A percentile compares a stretch with the other conserved stretches of the same genome.
phyloP scores from a whole-genome alignment of 2,113 vertebrate genomes.

The Vimba vimba region DNA sequence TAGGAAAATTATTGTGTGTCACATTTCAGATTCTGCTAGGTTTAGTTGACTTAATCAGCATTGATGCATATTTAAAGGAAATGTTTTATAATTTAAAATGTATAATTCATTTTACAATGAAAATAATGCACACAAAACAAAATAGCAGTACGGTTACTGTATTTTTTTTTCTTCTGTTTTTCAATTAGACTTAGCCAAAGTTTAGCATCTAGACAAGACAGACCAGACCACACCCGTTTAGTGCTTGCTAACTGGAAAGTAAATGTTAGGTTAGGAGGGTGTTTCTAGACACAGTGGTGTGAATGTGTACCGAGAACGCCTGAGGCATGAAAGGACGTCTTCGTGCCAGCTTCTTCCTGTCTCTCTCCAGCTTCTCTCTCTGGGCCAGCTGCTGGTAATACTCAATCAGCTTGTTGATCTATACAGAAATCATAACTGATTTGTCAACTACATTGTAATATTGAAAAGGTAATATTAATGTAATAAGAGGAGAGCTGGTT shows the following conservation, averaged over 20 bases:
- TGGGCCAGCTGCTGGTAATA: constrained; percentile 98
- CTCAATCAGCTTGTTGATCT: constrained; percentile 98
- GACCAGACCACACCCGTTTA: background rate
- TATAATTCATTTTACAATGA: background rate
- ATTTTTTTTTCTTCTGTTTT: background rate
- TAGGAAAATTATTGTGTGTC: background rate
- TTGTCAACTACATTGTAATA: background rate
- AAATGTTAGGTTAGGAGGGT: constrained; percentile 27
- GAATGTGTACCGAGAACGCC: constrained; percentile 90
- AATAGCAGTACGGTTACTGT: background rate
- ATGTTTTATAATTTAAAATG: too few relatives aligned
- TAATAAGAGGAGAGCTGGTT: background rate
- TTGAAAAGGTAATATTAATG: background rate
- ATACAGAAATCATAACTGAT: constrained; percentile 44
- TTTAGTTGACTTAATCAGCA: constrained; percentile 22
- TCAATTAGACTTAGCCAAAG: background rate
- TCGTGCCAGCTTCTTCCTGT: constrained; percentile 93
- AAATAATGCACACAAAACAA: background rate
- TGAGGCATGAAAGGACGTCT: constrained; percentile 93
- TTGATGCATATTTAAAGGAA: background rate
- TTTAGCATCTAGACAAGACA: background rate
- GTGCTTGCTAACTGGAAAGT: background rate
- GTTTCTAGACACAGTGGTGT: constrained; percentile 8
- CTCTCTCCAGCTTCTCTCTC: constrained; percentile 94
- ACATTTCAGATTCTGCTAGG: background rate